Percentiles rank a stretch among this genome's conserved stretches.
Evolutionary conservation across 2,888 invertebrate genomes (phyloP).

Genomic region (Ectemnius cavifrons): DNA sequence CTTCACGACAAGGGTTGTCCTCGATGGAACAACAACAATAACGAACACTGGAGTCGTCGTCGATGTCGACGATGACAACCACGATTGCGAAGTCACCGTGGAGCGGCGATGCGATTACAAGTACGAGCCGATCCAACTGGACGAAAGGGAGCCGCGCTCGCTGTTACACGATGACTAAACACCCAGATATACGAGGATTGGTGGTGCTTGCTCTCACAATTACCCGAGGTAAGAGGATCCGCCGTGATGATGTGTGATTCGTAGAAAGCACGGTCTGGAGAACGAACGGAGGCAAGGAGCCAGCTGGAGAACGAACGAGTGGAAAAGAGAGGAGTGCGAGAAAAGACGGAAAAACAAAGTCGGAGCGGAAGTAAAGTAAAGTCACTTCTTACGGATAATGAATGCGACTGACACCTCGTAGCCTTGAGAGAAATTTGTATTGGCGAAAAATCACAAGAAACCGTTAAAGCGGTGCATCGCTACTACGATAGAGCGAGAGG

Average conservation of each 20-base stretch:
- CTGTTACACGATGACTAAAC: too few species aligned
- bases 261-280: too few species aligned
- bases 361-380: constrained; percentile 17
- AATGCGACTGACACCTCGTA: constrained; percentile 41
- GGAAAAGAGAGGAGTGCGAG: constrained; percentile 9
- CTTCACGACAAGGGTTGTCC: constrained; percentile 3
- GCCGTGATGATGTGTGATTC: too few species aligned
- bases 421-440: constrained; percentile 43
- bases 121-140: too few species aligned
- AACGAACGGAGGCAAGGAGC: not conserved
- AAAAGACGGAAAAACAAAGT: not conserved
- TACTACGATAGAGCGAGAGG: constrained; percentile 25
- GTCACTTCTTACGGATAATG: constrained; percentile 33
- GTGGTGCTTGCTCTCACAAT: too few species aligned
- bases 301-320: constrained; percentile 3
- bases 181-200: too few species aligned
- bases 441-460: constrained; percentile 58
- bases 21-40: not conserved
- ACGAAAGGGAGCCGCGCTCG: too few species aligned
- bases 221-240: too few species aligned
- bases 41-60: not conserved
- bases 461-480: constrained; percentile 55
- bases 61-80: too few species aligned
- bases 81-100: too few species aligned
- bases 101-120: too few species aligned